Evolutionary conservation across 2,113 vertebrate genomes (phyloP).

Genomic region (Vanacampus margaritifer): DNA sequence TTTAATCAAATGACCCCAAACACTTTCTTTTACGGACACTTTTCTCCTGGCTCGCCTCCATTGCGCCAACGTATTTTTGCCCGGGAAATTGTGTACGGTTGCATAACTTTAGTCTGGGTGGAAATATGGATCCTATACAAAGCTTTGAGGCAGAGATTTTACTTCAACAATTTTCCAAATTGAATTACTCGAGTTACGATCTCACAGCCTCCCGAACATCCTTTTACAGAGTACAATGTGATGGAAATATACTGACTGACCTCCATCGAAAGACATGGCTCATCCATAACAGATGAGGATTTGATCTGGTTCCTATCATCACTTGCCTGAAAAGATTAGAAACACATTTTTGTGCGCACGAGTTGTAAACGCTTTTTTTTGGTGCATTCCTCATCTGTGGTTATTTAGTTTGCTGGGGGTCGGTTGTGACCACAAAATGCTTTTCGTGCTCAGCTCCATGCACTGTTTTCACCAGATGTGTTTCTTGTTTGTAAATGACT

Average conservation of each 20-base stretch:
- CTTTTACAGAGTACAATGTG: constrained; percentile 22
- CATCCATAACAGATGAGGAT: constrained; percentile 63
- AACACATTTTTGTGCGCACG: constrained; percentile 71
- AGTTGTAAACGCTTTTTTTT: constrained; percentile 74
- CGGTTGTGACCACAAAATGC: constrained; percentile 72
- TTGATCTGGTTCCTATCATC: constrained; percentile 69
- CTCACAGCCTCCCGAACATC: not conserved
- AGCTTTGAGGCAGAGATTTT: not conserved
- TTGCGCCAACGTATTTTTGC: not conserved
- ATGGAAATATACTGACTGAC: constrained; percentile 64
- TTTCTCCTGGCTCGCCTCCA: too few species aligned
- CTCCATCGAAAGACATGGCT: constrained; percentile 48
- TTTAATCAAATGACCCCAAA: too few species aligned
- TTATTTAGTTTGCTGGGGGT: constrained; percentile 76
- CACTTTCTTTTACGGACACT: too few species aligned
- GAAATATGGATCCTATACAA: not conserved
- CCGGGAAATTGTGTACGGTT: too few species aligned
- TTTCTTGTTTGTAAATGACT: constrained; percentile 60
- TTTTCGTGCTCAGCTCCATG: constrained; percentile 66
- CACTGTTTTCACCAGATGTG: constrained; percentile 63
- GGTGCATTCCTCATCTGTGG: constrained; percentile 77
- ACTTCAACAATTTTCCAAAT: not conserved
- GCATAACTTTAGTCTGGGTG: not conserved
- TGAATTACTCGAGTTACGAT: not conserved
- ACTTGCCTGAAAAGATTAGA: constrained; percentile 70